Percentiles rank a stretch among this genome's conserved stretches.
Evolutionary conservation across 2,888 invertebrate species (phyloP).

Genomic region (Oligia latruncula): DNA sequence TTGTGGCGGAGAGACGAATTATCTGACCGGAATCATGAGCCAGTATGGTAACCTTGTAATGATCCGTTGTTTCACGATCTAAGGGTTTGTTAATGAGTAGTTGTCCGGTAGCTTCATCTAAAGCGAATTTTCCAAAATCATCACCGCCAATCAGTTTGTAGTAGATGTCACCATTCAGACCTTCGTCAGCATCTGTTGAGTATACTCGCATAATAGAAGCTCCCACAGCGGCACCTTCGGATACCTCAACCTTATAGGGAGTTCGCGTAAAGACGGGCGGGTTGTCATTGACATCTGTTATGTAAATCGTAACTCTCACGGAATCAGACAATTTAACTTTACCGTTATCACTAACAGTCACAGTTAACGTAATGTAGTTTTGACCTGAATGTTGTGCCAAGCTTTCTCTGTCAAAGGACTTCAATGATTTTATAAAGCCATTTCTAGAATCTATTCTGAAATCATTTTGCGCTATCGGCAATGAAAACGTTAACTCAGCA

Average conservation of each 20-base stretch:
- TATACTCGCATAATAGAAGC: conserved; percentile 96
- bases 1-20: conserved; percentile 93
- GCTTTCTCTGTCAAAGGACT: conserved; percentile 97
- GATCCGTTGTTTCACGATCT: conserved; percentile 95
- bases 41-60: conserved; percentile 94
- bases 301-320: conserved; percentile 95
- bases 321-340: conserved; percentile 94
- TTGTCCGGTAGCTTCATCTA: conserved; percentile 97
- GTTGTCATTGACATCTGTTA: conserved; percentile 98
- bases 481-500: conserved; percentile 96
- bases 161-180: conserved; percentile 96
- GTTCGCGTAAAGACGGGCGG: conserved; percentile 95
- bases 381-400: conserved; percentile 94
- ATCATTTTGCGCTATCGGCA: conserved; percentile 93
- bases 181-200: conserved; percentile 96
- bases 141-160: conserved; percentile 96
- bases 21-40: conserved; percentile 96
- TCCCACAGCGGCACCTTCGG: conserved; percentile 95
- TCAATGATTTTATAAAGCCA: conserved; percentile 96
- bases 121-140: conserved; percentile 93
- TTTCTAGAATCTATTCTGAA: conserved; percentile 97
- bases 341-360: conserved; percentile 96
- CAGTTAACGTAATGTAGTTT: conserved; percentile 95
- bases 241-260: conserved; percentile 96
- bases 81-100: conserved; percentile 93